phyloP scores from a whole-genome alignment of 2,113 vertebrate genomes.

The Sander vitreus region DNA sequence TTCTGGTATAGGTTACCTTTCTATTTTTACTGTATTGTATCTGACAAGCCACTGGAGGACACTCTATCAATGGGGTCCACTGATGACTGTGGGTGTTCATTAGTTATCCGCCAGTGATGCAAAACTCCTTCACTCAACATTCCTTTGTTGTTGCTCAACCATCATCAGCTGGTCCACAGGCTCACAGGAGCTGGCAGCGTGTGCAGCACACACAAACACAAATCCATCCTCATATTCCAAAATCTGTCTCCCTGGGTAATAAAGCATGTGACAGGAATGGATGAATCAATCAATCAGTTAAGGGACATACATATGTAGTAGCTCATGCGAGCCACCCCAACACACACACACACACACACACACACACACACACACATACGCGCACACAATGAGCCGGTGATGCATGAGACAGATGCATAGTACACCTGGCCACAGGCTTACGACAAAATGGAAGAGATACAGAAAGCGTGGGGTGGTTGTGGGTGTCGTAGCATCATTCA shows the following conservation, averaged over 20 bases:
- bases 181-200: not conserved
- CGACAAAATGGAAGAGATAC: slow-evolving; percentile 38
- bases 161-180: slow-evolving; percentile 2
- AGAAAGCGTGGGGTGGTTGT: not conserved
- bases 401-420: slow-evolving; percentile 47
- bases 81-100: slow-evolving; percentile 31
- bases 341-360: slow-evolving; percentile 11
- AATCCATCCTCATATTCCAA: slow-evolving; percentile 36
- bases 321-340: slow-evolving; percentile 19
- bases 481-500: slow-evolving; percentile 7
- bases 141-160: slow-evolving; percentile 46
- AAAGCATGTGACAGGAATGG: slow-evolving; percentile 64
- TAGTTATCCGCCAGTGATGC: slow-evolving; percentile 17
- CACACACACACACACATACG: not conserved
- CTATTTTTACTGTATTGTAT: not conserved
- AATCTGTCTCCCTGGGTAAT: slow-evolving; percentile 67
- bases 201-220: slow-evolving; percentile 3
- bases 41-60: slow-evolving; percentile 3
- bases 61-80: slow-evolving; percentile 1
- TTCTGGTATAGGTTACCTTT: not conserved
- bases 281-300: slow-evolving; percentile 74
- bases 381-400: slow-evolving; percentile 36
- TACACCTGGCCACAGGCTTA: slow-evolving; percentile 52
- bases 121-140: slow-evolving; percentile 57
- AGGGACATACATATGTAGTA: slow-evolving; percentile 29